phyloP scores from a whole-genome alignment of 2,113 vertebrate genomes.

The Shinisaurus crocodilurus region DNA sequence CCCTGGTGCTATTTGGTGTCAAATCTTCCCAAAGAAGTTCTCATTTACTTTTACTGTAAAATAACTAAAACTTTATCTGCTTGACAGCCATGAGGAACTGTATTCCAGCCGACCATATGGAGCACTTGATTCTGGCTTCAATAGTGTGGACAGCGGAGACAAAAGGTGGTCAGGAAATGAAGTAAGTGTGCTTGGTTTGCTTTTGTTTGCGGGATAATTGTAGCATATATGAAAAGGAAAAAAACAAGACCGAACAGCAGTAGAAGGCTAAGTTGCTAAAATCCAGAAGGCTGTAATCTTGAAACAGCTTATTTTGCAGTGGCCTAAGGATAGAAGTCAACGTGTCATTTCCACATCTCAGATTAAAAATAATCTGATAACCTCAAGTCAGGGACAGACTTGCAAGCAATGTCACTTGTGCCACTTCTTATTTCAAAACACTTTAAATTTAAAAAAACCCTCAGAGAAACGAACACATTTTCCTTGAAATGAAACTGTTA shows the following conservation, averaged over 20 bases:
- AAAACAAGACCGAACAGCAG: background rate
- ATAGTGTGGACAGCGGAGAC: conserved; percentile 97
- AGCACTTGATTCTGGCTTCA: conserved; percentile 96
- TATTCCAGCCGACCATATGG: conserved; percentile 88
- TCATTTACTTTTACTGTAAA: conserved; percentile 24
- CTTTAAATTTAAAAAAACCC: background rate
- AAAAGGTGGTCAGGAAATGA: conserved; percentile 98
- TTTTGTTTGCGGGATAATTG: conserved; percentile 27
- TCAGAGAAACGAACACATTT: background rate
- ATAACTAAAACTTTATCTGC: conserved; percentile 53
- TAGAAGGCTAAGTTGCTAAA: background rate
- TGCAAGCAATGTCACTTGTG: background rate
- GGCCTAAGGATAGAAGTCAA: background rate
- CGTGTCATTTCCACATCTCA: background rate
- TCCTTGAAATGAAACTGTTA: background rate
- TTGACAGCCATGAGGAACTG: conserved; percentile 86
- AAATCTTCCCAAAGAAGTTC: conserved; percentile 22
- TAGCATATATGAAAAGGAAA: background rate
- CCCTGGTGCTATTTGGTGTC: background rate
- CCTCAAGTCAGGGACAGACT: background rate
- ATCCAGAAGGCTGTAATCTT: background rate
- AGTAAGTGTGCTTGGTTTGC: conserved; percentile 76
- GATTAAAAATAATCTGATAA: background rate
- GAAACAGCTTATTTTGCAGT: background rate
- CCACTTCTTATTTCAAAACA: background rate